These are phyloP conservation scores for Apogon talboti DNA, from an alignment of 2,797 vertebrate genomes.

Conservation along the genomic window DNA sequence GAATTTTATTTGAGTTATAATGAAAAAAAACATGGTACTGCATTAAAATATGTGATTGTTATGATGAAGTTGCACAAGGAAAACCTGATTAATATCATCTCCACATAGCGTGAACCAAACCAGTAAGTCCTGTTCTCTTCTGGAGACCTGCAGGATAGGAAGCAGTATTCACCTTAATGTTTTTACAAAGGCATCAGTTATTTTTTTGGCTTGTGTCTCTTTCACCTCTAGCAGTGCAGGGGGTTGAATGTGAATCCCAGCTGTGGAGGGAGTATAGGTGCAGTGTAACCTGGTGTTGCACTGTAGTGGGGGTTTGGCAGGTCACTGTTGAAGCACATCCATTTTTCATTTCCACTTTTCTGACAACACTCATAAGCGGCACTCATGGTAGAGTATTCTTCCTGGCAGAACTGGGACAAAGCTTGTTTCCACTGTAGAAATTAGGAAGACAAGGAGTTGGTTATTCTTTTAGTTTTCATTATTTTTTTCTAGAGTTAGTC, in stretches of 20 bases:
- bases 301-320: constrained; percentile 67
- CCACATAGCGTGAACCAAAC: constrained; percentile 14
- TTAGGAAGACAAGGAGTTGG: not conserved
- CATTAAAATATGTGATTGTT: too few relatives aligned
- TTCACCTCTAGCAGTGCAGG: constrained; percentile 44
- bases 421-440: constrained; percentile 72
- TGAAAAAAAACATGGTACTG: not conserved
- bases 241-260: constrained; percentile 64
- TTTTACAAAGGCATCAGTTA: not conserved
- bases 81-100: not conserved
- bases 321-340: constrained; percentile 68
- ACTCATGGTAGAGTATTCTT: constrained; percentile 70
- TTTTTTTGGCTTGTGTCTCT: not conserved
- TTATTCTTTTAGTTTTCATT: too few relatives aligned
- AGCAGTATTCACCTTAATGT: not conserved
- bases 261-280: constrained; percentile 30
- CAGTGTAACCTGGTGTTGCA: constrained; percentile 49
- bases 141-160: constrained; percentile 14
- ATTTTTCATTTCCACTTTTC: constrained; percentile 16
- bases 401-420: constrained; percentile 74
- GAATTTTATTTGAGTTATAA: not conserved
- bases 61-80: not conserved
- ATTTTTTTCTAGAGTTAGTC: not conserved
- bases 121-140: not conserved
- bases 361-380: constrained; percentile 60